Base-by-base conservation (phyloP, 1,140 invertebrate species). In the Megalopta genalis region DNA sequence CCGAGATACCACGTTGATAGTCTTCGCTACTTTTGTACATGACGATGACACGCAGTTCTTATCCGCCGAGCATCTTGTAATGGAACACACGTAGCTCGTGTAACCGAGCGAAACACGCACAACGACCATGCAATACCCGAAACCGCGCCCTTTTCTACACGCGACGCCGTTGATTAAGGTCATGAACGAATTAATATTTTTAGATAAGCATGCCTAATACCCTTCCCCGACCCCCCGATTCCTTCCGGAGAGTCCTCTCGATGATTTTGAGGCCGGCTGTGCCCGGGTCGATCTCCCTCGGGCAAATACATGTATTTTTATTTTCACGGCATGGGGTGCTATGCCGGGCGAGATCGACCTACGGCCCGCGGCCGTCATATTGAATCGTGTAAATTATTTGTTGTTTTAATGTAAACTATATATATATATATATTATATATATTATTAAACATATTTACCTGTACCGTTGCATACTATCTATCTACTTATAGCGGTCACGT, bases 301-400 rank as follows among this genome's bases (percentile, higher is more conserved):
- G 68, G 63, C 73, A 63, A 80, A 74, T 86, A 77, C 68, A 71
- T 82, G 73, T 83, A 74, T 79, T 86, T 85, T 77, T 79, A 86
- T 84, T 77, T 88, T 69, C 79, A 78, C 69, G 69, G 77, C 65
- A 75, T 52, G 73, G 72, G 82, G 88, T 90, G 88, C 88, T 90
- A 88, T 65, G 76, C 74, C 59, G 81, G 77, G 66, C 59, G 85
- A 86, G 80, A 86, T 80, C 69, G 83, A 86, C 83, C 82, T 77
- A n/a, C 16, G 27, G 64, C 8, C 83, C 8, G 66, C 70, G 66
- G 69, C 32, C 57, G 86, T 2, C n/a, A 4, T 10, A 82, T 52
- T 78, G 46, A 80, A 86, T 86, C 70, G 69, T 90, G 86, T 90
- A 90, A 90, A 90, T 90, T 90, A 90, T 89, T 90, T 89, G 88